phyloP scores from a whole-genome alignment of 2,797 vertebrate species.

The Ficedula albicollis region DNA sequence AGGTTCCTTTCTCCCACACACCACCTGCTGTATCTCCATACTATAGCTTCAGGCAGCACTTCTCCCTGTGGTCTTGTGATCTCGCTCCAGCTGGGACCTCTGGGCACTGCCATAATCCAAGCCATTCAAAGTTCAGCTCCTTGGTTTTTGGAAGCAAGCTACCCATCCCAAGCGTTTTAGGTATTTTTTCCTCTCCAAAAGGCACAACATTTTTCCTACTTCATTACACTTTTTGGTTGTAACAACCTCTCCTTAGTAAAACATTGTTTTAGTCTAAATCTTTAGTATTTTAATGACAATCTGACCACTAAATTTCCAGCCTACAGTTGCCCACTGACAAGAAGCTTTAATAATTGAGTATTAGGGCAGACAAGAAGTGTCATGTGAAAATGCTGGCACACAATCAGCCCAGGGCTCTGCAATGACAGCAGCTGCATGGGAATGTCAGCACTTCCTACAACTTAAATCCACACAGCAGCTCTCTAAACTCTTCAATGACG shows the following conservation, averaged over 20 bases:
- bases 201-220: background rate
- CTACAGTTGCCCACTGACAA: background rate
- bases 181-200: background rate
- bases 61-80: background rate
- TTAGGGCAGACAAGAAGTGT: background rate
- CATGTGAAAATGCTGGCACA: slow-evolving; percentile 38
- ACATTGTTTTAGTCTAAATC: background rate
- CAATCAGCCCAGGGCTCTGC: background rate
- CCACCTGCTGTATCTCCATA: background rate
- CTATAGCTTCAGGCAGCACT: background rate
- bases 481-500: background rate
- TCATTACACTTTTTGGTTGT: background rate
- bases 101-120: background rate
- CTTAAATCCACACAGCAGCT: slow-evolving; percentile 48
- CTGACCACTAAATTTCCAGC: background rate
- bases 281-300: background rate
- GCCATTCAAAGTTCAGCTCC: background rate
- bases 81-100: background rate
- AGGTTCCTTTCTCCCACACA: background rate
- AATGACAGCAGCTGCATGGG: slow-evolving; percentile 48
- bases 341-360: slow-evolving; percentile 1
- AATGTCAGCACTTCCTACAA: slow-evolving; percentile 59
- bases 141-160: background rate
- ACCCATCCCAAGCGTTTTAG: background rate
- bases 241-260: background rate